Evolutionary conservation across 2,113 vertebrate species (phyloP), one percentile per base, ranked within the genome.

Genomic region (Daphoenositta chrysoptera): DNA sequence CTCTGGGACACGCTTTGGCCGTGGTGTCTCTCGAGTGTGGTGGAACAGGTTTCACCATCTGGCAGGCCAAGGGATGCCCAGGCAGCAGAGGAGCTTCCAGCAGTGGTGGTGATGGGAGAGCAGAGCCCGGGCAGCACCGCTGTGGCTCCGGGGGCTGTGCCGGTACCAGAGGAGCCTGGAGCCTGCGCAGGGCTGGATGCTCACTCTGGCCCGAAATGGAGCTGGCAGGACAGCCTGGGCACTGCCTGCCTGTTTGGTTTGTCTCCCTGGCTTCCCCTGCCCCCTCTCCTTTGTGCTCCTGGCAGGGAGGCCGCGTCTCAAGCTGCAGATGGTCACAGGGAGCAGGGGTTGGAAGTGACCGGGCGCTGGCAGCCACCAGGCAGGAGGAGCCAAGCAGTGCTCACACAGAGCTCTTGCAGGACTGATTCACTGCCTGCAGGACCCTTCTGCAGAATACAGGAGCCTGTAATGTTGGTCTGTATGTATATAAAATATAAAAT

Each of bases 241-340:
- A 33, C 53, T 71, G 77, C 56, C 70, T 85, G 69, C 11, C 83
- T 91, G 69, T 50, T 57, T 57, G 84, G 35, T 87, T 91, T 76
- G 90, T 94, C 92, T 93, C 82, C 58, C 58, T 92, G 82, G 66
- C 90, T 93, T 97, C 81, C 90, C 70, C 30, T 87, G 60, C 83
- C 81, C 68, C 6, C 6, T 39, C 23, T 75, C 78, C 87, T 48
- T 17, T 3, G 66, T 14, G 17, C 7, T 85, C 6, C 92, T 95
- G 94, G 92, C 79, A 72, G 28, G 15, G 53, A 56, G 61, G 72
- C n/a, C 1, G 0, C 3, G 24, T 84, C 90, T 95, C 51, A 9
- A 33, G 8, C 91, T 33, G 63, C 83, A 83, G 91, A 65, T 83
- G 79, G 84, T 64, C 19, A 3, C 2, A 4, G 82, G 66, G 90